Evolutionary conservation across 1,140 invertebrate species (phyloP), one percentile per base, ranked within the genome.

Genomic region (Stratiolaelaps scimitus): DNA sequence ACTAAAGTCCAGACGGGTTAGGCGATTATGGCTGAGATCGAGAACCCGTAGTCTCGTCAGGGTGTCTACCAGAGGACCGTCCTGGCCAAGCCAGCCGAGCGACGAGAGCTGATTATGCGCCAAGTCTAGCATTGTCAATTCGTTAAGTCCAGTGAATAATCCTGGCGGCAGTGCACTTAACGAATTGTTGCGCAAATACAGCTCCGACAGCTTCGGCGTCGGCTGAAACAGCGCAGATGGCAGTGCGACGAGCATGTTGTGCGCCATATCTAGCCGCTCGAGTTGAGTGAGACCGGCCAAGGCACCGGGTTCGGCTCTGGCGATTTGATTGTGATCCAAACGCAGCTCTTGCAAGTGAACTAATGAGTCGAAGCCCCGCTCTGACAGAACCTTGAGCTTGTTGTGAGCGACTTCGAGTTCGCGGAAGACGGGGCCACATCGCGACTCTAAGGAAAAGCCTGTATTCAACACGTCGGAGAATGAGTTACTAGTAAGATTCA

Each of bases 171-270:
- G 76, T 4, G 85, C 82, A 70, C 81, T 81, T 66, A 91, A 75
- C 1, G 85, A 84, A 79, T 92, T 92, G 75, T 91, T 91, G 74
- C 88, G 85, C 70, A 92, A 75, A 73, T 88, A 84, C 69, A 92
- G 83, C 78, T 90, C 87, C 76, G 86, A 87, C 66, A 93, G 82
- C 45, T 71, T 72, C 66, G 83, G 82, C 13, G 81, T 79, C 73
- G 90, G 87, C 71, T 82, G 81, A 69, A 92, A 90, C 66, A 92
- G 76, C 70, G 85, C 84, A 30, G 84, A 82, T n/a, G 89, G 88
- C 67, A 93, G 76, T 28, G 87, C 85, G 1, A 89, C 85, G 46
- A 93, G 84, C 72, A 79, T 82, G 72, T 89, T 89, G 74, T 82
- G 84, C 20, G 85, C 87, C 72, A 87, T 75, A 77, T 89, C 88